phyloP scores from a whole-genome alignment of 2,797 vertebrate species.

The Cheirogaleus major region DNA sequence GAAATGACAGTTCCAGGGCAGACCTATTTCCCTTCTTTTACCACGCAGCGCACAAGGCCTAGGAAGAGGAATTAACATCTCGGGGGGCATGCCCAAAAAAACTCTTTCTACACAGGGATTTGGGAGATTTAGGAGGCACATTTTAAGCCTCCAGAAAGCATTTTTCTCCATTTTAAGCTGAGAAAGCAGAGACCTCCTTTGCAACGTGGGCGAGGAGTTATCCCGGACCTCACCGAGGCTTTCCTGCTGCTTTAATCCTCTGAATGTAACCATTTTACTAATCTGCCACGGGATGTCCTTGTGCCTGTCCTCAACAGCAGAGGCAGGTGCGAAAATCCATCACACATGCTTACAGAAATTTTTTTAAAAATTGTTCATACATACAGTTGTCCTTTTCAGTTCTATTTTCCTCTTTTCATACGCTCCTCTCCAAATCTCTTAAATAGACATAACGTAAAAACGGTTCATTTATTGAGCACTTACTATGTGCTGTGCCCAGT shows the following conservation, averaged over 20 bases:
- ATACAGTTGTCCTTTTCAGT: neutral
- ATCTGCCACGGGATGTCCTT: neutral
- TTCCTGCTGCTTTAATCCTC: neutral
- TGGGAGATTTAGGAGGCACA: accelerated
- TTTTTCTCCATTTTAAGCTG: neutral
- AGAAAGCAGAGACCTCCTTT: neutral
- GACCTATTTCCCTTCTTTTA: neutral
- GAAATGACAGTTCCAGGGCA: neutral
- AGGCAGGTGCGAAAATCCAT: neutral
- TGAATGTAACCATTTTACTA: neutral
- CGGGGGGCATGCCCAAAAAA: neutral
- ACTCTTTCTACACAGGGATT: neutral
- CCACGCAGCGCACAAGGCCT: neutral
- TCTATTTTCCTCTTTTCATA: neutral
- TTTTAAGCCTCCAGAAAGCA: neutral
- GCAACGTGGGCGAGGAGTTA: neutral
- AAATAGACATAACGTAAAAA: neutral
- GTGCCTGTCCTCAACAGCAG: neutral
- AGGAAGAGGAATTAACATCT: neutral
- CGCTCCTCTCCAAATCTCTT: neutral
- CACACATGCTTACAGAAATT: neutral
- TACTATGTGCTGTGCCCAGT: neutral
- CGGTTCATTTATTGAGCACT: neutral
- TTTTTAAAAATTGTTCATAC: neutral
- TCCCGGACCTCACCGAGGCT: neutral